Evolutionary conservation across 2,888 invertebrate species (phyloP).

Genomic region (Crepidodera aurea): DNA sequence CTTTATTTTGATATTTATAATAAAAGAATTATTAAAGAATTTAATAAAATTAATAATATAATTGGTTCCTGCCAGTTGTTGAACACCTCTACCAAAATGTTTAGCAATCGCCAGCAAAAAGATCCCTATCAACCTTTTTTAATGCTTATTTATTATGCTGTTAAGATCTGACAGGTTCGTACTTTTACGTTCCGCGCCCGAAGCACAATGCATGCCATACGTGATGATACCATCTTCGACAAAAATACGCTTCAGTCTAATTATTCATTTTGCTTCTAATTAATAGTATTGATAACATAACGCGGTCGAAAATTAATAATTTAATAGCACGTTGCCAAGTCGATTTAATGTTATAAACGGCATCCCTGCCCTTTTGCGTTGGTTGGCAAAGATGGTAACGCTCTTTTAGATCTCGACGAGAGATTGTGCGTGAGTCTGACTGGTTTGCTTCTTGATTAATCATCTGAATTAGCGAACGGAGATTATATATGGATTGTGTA

Average conservation of each 20-base stretch:
- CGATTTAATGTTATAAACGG: conserved; percentile 36
- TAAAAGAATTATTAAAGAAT: not conserved
- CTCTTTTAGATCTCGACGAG: conserved; percentile 11
- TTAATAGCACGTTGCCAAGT: conserved; percentile 46
- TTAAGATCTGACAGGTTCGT: conserved; percentile 38
- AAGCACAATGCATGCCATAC: conserved; percentile 33
- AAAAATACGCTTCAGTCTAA: conserved; percentile 33
- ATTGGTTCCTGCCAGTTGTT: conserved; percentile 13
- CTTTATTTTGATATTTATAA: no score
- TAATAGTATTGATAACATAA: conserved; percentile 45
- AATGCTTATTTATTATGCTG: conserved; percentile 40
- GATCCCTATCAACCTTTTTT: conserved; percentile 36
- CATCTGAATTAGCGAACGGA: conserved; percentile 46
- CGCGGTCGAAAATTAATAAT: conserved; percentile 48
- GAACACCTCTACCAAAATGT: conserved; percentile 19
- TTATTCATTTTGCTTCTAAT: conserved; percentile 44
- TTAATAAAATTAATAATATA: conserved; percentile 16
- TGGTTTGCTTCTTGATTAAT: conserved; percentile 49
- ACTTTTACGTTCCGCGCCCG: conserved; percentile 33
- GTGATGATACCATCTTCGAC: conserved; percentile 27
- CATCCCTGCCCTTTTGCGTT: conserved; percentile 24
- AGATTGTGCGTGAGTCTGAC: conserved; percentile 31
- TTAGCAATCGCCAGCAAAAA: conserved; percentile 16
- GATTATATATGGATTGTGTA: conserved; percentile 1
- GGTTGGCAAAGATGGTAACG: conserved; percentile 21